These are phyloP conservation scores for Ameiurus melas DNA, from an alignment of 2,113 vertebrate species.

Conservation along the genomic window DNA sequence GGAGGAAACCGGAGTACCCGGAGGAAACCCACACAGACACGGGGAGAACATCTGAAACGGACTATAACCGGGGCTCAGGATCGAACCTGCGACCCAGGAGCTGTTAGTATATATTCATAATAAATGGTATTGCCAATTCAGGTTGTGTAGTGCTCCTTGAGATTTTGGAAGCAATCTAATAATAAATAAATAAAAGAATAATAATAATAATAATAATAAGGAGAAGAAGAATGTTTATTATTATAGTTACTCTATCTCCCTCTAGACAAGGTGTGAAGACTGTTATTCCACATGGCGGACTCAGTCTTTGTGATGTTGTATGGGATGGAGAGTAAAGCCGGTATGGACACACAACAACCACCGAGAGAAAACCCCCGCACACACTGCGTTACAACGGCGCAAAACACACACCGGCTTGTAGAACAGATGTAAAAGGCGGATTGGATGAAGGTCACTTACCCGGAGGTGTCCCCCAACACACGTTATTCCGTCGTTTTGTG, in stretches of 20 bases:
- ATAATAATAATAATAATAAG: background rate
- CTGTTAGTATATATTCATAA: background rate
- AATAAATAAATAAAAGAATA: background rate
- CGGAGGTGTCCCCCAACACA: background rate
- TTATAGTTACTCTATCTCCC: background rate
- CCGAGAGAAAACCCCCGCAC: background rate
- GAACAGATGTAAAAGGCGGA: background rate
- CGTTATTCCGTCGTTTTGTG: background rate
- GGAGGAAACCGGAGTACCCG: background rate
- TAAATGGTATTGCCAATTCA: background rate
- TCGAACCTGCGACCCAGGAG: background rate
- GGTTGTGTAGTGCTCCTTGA: background rate
- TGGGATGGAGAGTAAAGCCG: conserved; percentile 9
- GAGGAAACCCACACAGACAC: background rate
- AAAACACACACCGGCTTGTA: background rate
- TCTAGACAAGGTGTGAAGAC: background rate
- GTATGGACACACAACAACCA: background rate
- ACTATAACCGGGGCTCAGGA: background rate
- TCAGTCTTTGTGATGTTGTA: conserved; percentile 11
- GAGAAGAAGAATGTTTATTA: background rate
- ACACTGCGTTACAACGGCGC: background rate
- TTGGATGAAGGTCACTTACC: background rate
- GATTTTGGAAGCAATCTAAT: background rate
- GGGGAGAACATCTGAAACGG: background rate
- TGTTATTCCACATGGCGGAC: conserved; percentile 3